Base-by-base conservation (phyloP, 2,888 invertebrate genomes). In the Hypsopygia costalis region DNA sequence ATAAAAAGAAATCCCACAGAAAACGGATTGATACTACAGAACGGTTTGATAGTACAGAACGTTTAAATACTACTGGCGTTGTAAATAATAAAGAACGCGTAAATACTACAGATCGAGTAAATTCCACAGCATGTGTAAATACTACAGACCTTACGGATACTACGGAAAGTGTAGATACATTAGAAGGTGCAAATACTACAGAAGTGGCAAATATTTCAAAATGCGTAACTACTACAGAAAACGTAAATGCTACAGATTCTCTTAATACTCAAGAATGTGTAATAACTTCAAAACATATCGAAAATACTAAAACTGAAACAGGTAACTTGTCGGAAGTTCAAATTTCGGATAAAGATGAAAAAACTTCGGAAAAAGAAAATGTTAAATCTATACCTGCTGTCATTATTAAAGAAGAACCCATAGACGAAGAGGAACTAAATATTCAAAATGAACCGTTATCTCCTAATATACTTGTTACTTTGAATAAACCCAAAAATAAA, bases 1-100 rank as follows among this genome's bases (percentile, higher is more conserved):
- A 83, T 36, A 92, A 91, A 69, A 92, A 91, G 65, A 90, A 90
- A 46, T 73, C 79, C 1, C 75, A 83, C 10, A 89, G 87, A 72
- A 91, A 90, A 81, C 90, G 89, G 43, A 46, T 55, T 28, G 82
- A 83, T 35, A 72, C 62, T 10, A 32, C 49, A 21, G 74, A 74
- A 27, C 52, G 41, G 31, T 1, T 16, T 3, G 4, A 16, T 16
- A 16, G 16, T 16, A 2, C 16, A 16, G 16, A 16, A 16, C 4
- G 71, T 44, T 46, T 55, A 25, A 82, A 83, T 36, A 72, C 62
- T 9, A 34, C 49, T 16, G 25, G 6, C 2, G n/a, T 1, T n/a
- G 6, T 7, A 25, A 6, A 6, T 25, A 25, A 4, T 8, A 25
- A 6, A 8, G 25, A 25, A 16, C 16, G 16, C 2, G 16, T 4